Base-by-base conservation (phyloP, 2,888 invertebrate genomes). In the Macaria notata region DNA sequence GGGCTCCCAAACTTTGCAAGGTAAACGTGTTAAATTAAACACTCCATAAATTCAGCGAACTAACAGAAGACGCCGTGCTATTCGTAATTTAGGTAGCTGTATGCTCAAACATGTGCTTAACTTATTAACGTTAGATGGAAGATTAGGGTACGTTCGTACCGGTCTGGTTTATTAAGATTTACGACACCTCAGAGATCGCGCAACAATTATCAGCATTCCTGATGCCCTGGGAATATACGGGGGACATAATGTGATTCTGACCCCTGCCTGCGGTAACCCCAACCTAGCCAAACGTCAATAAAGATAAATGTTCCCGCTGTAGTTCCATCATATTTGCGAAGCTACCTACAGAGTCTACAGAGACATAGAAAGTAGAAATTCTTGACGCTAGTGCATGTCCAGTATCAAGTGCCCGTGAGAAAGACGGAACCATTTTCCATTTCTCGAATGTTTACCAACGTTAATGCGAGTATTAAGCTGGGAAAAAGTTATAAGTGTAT, bases 101-200 rank as follows among this genome's bases (percentile, higher is more conserved):
- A 57, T 69, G 61, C 62, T 66, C 64, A 61, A 69, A 70, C 71
- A 63, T 66, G 64, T 66, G 71, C 71, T 72, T 76, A 73, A 80
- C 80, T 75, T 79, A 82, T 81, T 75, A 73, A 71, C 71, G 63
- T 65, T 68, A 62, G 67, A 61, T 71, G 66, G 68, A 62, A 70
- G 67, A 72, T 74, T 73, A 68, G 61, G 65, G 76, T 73, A 71
- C 68, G 72, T 72, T 68, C 60, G 69, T 71, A 68, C 66, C 53
- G 49, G 48, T 64, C 71, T 66, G 70, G 68, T 79, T 86, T 84
- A 89, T 88, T 84, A 81, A 85, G 87, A 89, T 88, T 84, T 84
- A 89, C 72, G 80, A 74, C 72, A 80, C 79, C 78, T 76, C 62
- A 60, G 83, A 82, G 85, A 76, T 71, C 66, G 66, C 73, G 73